Conservation (phyloP, 2,113 vertebrate species). For the Lampris incognitus region DNA sequence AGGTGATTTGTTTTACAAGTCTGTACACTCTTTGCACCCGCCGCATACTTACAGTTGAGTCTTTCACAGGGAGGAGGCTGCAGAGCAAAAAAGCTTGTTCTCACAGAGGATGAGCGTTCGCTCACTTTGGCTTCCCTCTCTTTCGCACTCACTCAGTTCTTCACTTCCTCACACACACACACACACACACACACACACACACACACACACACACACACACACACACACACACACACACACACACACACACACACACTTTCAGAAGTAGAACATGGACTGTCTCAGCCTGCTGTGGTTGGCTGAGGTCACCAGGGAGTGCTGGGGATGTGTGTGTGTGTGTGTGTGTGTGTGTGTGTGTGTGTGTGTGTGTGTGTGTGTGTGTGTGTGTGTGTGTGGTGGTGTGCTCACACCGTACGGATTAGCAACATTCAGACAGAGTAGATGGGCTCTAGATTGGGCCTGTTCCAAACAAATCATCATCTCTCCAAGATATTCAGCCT, state of each 20-base stretch:
- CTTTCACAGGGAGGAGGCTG: too few species aligned
- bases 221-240: constrained; percentile 8
- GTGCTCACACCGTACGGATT: neutral
- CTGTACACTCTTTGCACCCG: too few species aligned
- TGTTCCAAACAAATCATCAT: constrained; percentile 58
- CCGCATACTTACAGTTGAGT: too few species aligned
- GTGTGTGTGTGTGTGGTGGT: constrained; percentile 32
- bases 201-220: neutral
- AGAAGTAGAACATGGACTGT: constrained; percentile 30
- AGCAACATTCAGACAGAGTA: constrained; percentile 46
- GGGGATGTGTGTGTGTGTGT: constrained; percentile 2
- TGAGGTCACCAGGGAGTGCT: constrained; percentile 35
- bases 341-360: constrained; percentile 40
- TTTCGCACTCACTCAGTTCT: too few species aligned
- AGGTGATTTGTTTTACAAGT: too few species aligned
- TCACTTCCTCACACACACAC: neutral
- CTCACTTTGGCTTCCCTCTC: too few species aligned
- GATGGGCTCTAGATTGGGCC: constrained; percentile 47
- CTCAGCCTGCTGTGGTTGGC: constrained; percentile 32
- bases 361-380: constrained; percentile 13
- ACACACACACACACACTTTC: constrained; percentile 1
- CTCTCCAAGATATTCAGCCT: constrained; percentile 49
- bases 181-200: neutral
- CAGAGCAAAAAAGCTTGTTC: too few species aligned
- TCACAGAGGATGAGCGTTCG: too few species aligned